Evolutionary conservation across 2,888 invertebrate species (phyloP), one percentile per base, ranked within the genome.

Genomic region (Orthosia gracilis): DNA sequence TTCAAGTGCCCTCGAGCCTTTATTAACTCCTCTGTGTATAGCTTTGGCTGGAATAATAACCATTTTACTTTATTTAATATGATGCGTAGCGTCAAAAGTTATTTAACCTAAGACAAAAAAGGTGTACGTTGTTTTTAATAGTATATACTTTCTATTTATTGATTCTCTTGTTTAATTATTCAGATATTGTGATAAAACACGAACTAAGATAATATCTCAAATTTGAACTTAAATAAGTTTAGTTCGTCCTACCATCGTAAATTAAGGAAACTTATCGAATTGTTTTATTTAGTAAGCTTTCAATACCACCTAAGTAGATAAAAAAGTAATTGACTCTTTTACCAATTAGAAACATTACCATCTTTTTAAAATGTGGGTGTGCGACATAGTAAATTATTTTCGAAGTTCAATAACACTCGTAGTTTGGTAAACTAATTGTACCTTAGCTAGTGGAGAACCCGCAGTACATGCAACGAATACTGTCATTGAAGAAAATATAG

Each of bases 1-100:
- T 69, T 67, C 13, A 71, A 55, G 21, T 21, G 52, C 71, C 83
- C 55, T 67, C 55, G 26, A 31, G 83, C 26, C 71, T 78, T 68
- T 83, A 71, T 40, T 50, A 80, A 64, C 70, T 83, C 31, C 52
- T 67, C 54, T 49, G 23, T 61, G 17, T 17, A 52, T 7, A 65
- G 26, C 31, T 23, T 55, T 12, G 26, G 31, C 18, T 63, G 26
- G 11, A 77, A 69, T 63, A 82, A 79, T 54, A 78, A 66, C n/a
- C 55, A 69, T 57, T 61, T 49, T 58, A 49, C 18, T n/a, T 26
- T 40, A 47, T 54, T 52, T 11, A 58, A 64, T 64, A 54, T 21
- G 21, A 57, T 40, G 47, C 50, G 54, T 50, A 58, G 61, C 55
- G 62, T 69, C 21, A 58, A 62, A 58, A n/a, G 57, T 54, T 69